These are phyloP conservation scores for Troglohyphantes excavatus DNA, from an alignment of 2,888 invertebrate species.

Conservation along the genomic window DNA sequence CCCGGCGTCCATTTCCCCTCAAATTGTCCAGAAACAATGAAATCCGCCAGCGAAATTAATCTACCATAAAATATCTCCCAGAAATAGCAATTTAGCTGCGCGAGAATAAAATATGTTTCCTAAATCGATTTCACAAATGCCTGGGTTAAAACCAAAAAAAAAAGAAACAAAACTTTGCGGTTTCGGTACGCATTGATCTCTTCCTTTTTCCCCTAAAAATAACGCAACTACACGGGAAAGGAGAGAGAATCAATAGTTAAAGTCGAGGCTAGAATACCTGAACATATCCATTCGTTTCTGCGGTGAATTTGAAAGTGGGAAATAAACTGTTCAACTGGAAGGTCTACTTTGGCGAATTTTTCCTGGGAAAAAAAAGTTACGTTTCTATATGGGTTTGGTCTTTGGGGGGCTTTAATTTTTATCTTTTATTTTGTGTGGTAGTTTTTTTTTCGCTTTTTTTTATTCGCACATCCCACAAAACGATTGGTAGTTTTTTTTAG, in stretches of 20 bases:
- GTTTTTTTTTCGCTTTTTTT: background rate
- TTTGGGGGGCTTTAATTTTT: slow-evolving; percentile 14
- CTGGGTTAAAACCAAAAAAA: slow-evolving; percentile 13
- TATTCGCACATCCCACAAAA: background rate
- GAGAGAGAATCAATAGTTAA: slow-evolving; percentile 52
- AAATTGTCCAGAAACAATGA: slow-evolving; percentile 7
- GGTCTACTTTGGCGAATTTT: slow-evolving; percentile 19
- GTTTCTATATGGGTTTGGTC: slow-evolving; percentile 26
- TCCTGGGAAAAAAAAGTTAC: slow-evolving; percentile 34
- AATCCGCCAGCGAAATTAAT: background rate
- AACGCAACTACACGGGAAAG: slow-evolving; percentile 34
- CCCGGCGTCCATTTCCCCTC: background rate
- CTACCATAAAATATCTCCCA: slow-evolving; percentile 6
- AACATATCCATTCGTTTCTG: slow-evolving; percentile 52
- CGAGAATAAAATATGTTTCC: slow-evolving; percentile 24
- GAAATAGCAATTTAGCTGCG: slow-evolving; percentile 21
- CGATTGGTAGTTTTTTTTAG: background rate
- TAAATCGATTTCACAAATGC: slow-evolving; percentile 26
- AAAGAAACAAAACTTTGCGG: slow-evolving; percentile 49
- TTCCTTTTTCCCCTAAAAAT: slow-evolving; percentile 32
- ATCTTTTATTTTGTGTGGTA: background rate
- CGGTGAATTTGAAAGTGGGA: slow-evolving; percentile 57
- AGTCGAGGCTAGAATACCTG: slow-evolving; percentile 59
- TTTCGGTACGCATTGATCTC: slow-evolving; percentile 26
- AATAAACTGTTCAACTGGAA: slow-evolving; percentile 27